A percentile compares a stretch with the other conserved stretches of the same genome.
Evolutionary conservation across 1,140 invertebrate species (phyloP).

Genomic region (Caerostris darwini): DNA sequence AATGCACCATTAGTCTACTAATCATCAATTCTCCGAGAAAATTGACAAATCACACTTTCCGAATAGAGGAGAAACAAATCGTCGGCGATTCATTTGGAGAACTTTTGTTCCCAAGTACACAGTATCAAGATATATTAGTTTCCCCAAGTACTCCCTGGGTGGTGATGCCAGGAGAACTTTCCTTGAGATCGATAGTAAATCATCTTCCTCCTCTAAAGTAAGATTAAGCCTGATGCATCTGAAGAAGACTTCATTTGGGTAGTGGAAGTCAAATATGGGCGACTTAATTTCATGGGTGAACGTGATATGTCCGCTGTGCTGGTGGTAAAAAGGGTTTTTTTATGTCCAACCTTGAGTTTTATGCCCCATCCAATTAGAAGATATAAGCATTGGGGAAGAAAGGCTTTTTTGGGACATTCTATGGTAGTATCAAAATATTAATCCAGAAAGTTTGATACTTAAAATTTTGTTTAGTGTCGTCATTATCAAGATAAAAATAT

Average conservation of each 20-base stretch:
- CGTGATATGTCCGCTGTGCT: neutral
- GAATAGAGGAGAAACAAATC: neutral
- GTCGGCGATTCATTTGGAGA: neutral
- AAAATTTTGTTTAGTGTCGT: too few relatives aligned
- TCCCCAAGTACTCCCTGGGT: neutral
- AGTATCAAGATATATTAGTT: neutral
- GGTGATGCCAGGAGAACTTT: neutral
- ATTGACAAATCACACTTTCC: conserved; percentile 18
- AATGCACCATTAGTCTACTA: neutral
- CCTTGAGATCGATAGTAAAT: neutral
- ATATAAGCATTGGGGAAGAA: too few relatives aligned
- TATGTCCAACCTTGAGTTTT: neutral
- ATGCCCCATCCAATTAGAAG: too few relatives aligned
- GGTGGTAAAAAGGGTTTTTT: neutral
- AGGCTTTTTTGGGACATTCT: too few relatives aligned
- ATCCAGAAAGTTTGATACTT: too few relatives aligned
- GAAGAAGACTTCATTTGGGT: neutral
- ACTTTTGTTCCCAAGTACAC: neutral
- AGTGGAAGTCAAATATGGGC: neutral
- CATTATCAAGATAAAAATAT: too few relatives aligned
- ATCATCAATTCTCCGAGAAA: neutral
- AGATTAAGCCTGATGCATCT: neutral
- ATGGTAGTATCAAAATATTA: too few relatives aligned
- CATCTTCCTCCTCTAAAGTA: neutral
- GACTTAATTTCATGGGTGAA: neutral